Evolutionary conservation across 2,113 vertebrate genomes (phyloP).

Genomic region (Pedetes capensis): DNA sequence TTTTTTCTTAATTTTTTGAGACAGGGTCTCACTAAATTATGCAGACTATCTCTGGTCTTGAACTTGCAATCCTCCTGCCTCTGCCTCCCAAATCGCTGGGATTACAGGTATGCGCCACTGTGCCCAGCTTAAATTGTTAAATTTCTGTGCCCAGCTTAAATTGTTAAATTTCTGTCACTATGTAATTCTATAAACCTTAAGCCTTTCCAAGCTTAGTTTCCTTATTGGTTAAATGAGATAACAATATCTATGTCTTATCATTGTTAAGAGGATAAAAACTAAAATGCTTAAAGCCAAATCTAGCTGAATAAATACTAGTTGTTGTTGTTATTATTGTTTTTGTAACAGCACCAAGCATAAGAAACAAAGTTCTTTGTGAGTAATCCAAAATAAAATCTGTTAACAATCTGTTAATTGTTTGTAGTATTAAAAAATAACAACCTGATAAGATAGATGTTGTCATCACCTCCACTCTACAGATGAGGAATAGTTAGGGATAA

Average conservation of each 20-base stretch:
- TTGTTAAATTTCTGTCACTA: neutral
- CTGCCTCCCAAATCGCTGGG: no score
- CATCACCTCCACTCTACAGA: neutral
- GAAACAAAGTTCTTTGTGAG: neutral
- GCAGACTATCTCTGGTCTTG: no score
- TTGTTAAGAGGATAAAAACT: neutral
- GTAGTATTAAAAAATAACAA: neutral
- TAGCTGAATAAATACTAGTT: neutral
- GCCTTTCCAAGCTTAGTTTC: neutral
- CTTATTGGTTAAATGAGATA: neutral
- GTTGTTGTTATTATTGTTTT: neutral
- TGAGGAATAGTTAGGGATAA: neutral
- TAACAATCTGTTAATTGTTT: conserved; percentile 4
- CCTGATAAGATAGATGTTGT: neutral
- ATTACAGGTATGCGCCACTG: no score
- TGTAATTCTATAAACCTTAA: neutral
- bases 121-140: conserved; percentile 11
- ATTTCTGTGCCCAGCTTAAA: no score
- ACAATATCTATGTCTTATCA: neutral
- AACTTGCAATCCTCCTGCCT: no score
- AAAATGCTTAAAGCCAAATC: neutral
- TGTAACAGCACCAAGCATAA: neutral
- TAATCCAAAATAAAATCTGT: neutral
- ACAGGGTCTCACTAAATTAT: no score
- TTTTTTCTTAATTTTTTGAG: no score